A percentile compares a stretch with the other conserved stretches of the same genome.
These are phyloP conservation scores for Ammodramus savannarum DNA, from an alignment of 2,113 vertebrate species.

Conservation along the genomic window DNA sequence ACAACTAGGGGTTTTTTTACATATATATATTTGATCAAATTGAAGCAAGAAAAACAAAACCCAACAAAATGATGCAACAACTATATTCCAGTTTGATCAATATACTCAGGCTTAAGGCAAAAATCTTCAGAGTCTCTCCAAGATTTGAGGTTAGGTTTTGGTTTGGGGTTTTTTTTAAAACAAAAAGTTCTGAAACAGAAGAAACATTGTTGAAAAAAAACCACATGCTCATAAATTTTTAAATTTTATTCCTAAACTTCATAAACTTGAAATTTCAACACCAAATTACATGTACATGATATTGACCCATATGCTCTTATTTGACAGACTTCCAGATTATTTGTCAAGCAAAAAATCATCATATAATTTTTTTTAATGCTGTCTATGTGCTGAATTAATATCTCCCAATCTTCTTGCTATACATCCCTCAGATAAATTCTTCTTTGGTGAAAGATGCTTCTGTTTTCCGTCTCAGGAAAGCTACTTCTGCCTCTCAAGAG, in stretches of 20 bases:
- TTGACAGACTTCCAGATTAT: neutral
- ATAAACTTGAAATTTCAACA: neutral
- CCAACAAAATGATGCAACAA: neutral
- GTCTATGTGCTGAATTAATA: neutral
- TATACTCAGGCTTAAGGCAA: neutral
- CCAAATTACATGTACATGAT: neutral
- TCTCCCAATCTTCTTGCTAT: neutral
- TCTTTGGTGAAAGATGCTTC: neutral
- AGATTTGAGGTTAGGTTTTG: neutral
- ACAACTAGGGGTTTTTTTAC: neutral
- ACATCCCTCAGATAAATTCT: neutral
- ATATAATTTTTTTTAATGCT: neutral
- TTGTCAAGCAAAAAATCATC: neutral
- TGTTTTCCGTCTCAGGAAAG: neutral
- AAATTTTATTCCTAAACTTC: neutral
- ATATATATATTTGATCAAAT: neutral
- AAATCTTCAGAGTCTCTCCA: neutral
- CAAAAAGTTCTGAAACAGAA: neutral
- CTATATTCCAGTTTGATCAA: neutral
- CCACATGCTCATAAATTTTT: neutral
- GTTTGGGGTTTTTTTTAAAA: fast-evolving
- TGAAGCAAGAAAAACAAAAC: neutral
- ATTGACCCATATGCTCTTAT: neutral
- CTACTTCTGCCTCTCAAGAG: neutral
- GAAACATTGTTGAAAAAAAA: neutral